These are phyloP conservation scores for Fringilla coelebs DNA, from an alignment of 2,797 vertebrate genomes.

Conservation along the genomic window DNA sequence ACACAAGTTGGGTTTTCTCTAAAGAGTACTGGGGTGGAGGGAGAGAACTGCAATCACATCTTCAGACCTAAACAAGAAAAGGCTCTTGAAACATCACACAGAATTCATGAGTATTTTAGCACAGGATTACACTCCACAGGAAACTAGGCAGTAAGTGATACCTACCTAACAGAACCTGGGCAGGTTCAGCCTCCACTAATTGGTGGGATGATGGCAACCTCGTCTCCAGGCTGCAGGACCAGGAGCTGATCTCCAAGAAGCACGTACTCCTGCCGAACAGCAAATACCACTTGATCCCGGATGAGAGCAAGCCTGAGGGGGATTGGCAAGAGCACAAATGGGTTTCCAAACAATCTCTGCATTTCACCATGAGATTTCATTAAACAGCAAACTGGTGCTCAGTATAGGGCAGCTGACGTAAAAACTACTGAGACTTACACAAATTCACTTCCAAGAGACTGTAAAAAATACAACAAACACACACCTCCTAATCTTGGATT, in stretches of 20 bases:
- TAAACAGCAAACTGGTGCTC: not conserved
- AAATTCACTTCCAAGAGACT: not conserved
- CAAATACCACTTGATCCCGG: conserved; percentile 84
- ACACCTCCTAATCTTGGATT: not conserved
- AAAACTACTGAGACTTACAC: not conserved
- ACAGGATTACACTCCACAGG: not conserved
- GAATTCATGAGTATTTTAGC: not conserved
- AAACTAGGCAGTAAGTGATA: not conserved
- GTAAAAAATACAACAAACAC: not conserved
- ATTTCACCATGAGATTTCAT: not conserved
- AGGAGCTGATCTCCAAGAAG: conserved; percentile 82
- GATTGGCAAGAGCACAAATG: not conserved
- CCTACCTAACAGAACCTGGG: conserved; percentile 11
- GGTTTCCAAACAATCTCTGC: not conserved
- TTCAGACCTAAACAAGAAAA: not conserved
- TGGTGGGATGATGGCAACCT: conserved; percentile 92
- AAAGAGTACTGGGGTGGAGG: not conserved
- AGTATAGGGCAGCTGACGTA: not conserved
- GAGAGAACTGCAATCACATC: not conserved
- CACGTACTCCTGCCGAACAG: conserved; percentile 89
- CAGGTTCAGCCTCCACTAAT: conserved; percentile 87
- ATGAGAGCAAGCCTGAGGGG: conserved; percentile 75
- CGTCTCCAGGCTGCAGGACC: conserved; percentile 83
- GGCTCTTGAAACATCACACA: not conserved
- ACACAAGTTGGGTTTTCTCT: not conserved